Base-by-base conservation (phyloP, 2,888 invertebrate species). In the Pheosia tremula region DNA sequence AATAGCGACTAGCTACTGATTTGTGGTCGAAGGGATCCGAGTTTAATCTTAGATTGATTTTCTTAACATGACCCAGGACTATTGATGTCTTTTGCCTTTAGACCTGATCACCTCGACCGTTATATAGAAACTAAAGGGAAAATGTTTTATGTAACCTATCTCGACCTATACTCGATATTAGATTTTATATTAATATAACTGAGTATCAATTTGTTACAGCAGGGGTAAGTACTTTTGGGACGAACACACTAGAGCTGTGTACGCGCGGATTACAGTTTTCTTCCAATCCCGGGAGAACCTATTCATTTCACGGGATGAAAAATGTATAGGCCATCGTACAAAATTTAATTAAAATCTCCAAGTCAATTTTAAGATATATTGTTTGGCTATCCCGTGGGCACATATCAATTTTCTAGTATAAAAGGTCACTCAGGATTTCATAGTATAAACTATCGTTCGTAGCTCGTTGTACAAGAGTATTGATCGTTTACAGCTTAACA, bases 31-130 rank as follows among this genome's bases (percentile, higher is more conserved):
- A 66, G 61, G 71, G 68, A 71, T 68, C 55, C 62, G 58, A 67
- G 69, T 74, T 72, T 67, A 72, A 72, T 74, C 72, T 72, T 61
- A 74, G 62, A 66, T 66, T 74, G 59, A 71, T 74, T 74, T 70
- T 72, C 61, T 65, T 70, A 70, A 74, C 65, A 72, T 58, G 60
- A 57, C 39, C 63, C 49, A 24, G 36, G 61, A 55, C 57, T 62
- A 65, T 67, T 64, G 60, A 59, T 39, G 37, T n/a, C 47, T 43
- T 60, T 55, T 39, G 56, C 58, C 45, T 63, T 60, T 66, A 65
- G 56, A 58, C 63, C 57, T 39, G 57, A 72, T 67, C 54, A 63
- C 56, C 45, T 9, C 49, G 54, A 62, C 49, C 45, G 39, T 11
- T 58, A 13, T 56, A 45, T 24, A 10, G 49, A 60, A 47, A 47